A percentile compares a stretch with the other conserved stretches of the same genome.
Evolutionary conservation across 2,113 vertebrate genomes (phyloP).

Genomic region (Petaurus breviceps): DNA sequence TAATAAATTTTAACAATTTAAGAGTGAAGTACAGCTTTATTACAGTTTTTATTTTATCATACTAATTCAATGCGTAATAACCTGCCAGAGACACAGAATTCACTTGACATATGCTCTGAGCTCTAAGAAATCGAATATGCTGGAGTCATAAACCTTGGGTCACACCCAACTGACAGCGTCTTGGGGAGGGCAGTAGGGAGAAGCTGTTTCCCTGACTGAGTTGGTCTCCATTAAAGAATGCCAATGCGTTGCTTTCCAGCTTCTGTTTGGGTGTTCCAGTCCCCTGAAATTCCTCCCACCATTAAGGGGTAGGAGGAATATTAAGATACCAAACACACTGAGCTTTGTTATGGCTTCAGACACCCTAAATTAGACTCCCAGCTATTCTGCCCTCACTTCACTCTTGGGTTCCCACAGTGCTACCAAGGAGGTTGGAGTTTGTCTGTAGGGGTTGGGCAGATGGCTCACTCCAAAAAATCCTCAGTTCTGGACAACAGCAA

Average conservation of each 20-base stretch:
- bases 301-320: fast-evolving
- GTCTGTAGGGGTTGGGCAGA: background rate
- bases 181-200: background rate
- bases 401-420: background rate
- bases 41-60: slow-evolving; percentile 79
- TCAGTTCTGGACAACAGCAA: background rate
- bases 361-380: background rate
- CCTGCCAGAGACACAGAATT: slow-evolving; percentile 75
- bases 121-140: slow-evolving; percentile 70
- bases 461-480: background rate
- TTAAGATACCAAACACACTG: background rate
- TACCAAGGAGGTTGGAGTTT: background rate
- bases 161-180: background rate
- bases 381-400: background rate
- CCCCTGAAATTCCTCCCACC: slow-evolving; percentile 17
- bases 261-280: background rate
- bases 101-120: slow-evolving; percentile 74
- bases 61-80: slow-evolving; percentile 78
- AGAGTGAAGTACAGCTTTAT: slow-evolving; percentile 73
- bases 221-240: fast-evolving
- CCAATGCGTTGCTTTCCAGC: background rate
- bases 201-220: background rate
- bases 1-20: slow-evolving; percentile 69
- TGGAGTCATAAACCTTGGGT: slow-evolving; percentile 31
- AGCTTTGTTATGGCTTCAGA: slow-evolving; percentile 3